Conservation (phyloP, 2,113 vertebrate species). For the Bufo gargarizans region DNA sequence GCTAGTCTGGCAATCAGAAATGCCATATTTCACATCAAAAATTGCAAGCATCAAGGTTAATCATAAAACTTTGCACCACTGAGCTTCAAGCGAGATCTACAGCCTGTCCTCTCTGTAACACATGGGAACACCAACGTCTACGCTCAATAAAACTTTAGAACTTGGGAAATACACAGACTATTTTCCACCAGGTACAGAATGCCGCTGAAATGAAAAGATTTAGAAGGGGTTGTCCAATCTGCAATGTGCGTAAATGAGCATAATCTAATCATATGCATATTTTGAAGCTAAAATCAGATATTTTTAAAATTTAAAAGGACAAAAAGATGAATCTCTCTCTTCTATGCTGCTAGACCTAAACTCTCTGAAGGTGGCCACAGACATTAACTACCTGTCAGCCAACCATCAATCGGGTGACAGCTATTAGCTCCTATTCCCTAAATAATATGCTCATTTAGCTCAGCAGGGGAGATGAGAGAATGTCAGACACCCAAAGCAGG, state of each 20-base stretch:
- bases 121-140: constrained; percentile 82
- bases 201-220: background rate
- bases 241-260: background rate
- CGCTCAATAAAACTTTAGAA: constrained; percentile 85
- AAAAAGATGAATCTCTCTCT: constrained; percentile 65
- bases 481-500: background rate
- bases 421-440: background rate
- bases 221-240: background rate
- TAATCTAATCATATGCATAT: background rate
- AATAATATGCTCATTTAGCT: background rate
- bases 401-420: background rate
- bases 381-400: background rate
- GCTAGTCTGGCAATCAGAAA: constrained; percentile 80
- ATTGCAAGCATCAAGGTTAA: constrained; percentile 82
- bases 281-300: background rate
- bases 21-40: constrained; percentile 81
- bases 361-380: background rate
- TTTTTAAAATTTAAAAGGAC: background rate
- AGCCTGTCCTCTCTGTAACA: constrained; percentile 73
- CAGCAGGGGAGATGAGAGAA: background rate
- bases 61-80: constrained; percentile 82
- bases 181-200: constrained; percentile 63
- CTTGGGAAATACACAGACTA: constrained; percentile 80
- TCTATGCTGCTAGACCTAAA: constrained; percentile 30
- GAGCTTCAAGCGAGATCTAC: constrained; percentile 76